Conservation (phyloP, 2,797 vertebrate species). For the Sciurus carolinensis region DNA sequence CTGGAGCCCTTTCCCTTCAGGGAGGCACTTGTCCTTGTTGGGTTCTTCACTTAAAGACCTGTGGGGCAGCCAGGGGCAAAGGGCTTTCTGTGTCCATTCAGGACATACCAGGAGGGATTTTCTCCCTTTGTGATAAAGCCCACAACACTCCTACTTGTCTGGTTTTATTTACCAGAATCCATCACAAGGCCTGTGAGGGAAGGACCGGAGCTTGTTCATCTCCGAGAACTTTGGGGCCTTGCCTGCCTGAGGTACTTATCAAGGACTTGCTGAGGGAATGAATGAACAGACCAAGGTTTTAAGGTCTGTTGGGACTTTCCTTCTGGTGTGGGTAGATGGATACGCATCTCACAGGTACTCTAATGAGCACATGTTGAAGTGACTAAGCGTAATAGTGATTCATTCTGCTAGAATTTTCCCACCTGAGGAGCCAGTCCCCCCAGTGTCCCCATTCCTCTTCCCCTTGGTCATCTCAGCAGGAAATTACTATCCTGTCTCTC, state of each 20-base stretch:
- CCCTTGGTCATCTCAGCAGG: slow-evolving; percentile 60
- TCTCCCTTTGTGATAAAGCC: background rate
- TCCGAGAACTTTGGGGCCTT: rapidly evolving
- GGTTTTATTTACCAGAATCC: background rate
- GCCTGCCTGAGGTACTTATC: background rate
- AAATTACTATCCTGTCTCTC: slow-evolving; percentile 48
- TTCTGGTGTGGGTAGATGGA: background rate
- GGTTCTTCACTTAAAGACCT: background rate
- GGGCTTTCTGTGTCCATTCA: background rate
- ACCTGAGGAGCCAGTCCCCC: background rate
- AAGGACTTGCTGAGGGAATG: background rate
- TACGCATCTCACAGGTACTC: background rate
- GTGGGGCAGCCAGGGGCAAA: background rate
- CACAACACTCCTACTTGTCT: too few relatives aligned
- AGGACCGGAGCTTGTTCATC: background rate
- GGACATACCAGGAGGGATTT: background rate
- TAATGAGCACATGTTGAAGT: background rate
- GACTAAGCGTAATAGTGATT: slow-evolving; percentile 45
- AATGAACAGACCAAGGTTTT: background rate
- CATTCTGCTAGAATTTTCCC: slow-evolving; percentile 34
- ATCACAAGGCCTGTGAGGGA: background rate
- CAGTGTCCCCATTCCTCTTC: background rate
- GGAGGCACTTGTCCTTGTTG: background rate
- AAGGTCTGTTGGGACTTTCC: background rate
- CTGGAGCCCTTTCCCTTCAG: background rate